Percentiles rank a stretch among this genome's conserved stretches.
phyloP scores from a whole-genome alignment of 1,140 invertebrate genomes.

The Drosophila quadrilineata region DNA sequence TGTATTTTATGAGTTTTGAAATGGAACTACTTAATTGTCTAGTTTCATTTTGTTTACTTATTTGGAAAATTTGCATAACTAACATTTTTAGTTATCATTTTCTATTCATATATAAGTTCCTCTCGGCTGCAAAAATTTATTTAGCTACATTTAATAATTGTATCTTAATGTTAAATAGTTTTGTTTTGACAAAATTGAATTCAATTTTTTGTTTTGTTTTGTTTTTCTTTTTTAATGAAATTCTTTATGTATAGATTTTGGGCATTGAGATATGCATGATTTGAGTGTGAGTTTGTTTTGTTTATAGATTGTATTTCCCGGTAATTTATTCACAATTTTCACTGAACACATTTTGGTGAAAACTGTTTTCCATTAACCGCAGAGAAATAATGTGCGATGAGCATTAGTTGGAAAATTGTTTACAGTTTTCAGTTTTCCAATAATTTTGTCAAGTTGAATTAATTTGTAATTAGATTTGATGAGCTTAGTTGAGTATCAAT shows the following conservation, averaged over 20 bases:
- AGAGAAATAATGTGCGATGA: too few relatives aligned
- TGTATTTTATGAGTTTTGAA: slow-evolving; percentile 26
- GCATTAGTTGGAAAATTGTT: slow-evolving; percentile 19
- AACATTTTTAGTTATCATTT: not conserved
- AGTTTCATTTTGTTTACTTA: slow-evolving; percentile 12
- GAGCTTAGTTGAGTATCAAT: slow-evolving; percentile 28
- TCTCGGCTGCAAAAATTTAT: slow-evolving; percentile 44
- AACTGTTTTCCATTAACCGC: too few relatives aligned
- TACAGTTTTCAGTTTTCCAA: slow-evolving; percentile 8
- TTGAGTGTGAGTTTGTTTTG: slow-evolving; percentile 3
- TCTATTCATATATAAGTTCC: not conserved
- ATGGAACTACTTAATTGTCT: too few relatives aligned
- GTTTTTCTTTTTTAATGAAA: slow-evolving; percentile 18
- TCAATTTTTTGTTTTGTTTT: slow-evolving; percentile 6
- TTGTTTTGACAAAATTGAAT: slow-evolving; percentile 46
- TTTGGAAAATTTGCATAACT: slow-evolving; percentile 43
- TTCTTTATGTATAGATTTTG: slow-evolving; percentile 25
- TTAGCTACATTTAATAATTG: slow-evolving; percentile 72
- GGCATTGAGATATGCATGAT: slow-evolving; percentile 63
- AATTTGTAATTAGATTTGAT: slow-evolving; percentile 61
- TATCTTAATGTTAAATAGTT: slow-evolving; percentile 64
- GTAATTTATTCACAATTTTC: slow-evolving; percentile 56
- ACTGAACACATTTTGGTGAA: slow-evolving; percentile 39
- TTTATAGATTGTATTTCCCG: slow-evolving; percentile 20
- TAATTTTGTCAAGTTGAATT: slow-evolving; percentile 9